Conservation (phyloP, 2,113 vertebrate species). For the Holacanthus passer region DNA sequence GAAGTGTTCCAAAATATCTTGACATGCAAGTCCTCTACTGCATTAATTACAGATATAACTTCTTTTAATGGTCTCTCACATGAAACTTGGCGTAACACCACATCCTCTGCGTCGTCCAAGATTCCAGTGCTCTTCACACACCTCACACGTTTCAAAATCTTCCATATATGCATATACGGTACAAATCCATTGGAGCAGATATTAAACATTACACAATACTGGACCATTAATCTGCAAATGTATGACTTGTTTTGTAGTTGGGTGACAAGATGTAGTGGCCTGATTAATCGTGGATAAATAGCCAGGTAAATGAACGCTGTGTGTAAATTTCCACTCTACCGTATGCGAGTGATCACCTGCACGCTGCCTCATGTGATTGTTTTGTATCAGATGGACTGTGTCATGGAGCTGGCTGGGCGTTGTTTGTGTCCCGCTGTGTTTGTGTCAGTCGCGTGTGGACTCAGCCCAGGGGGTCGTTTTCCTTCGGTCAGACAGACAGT, state of each 20-base stretch:
- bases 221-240: conserved; percentile 58
- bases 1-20: conserved; percentile 19
- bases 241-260: conserved; percentile 63
- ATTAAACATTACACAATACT: conserved; percentile 46
- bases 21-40: not conserved
- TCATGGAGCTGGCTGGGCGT: conserved; percentile 38
- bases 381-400: conserved; percentile 53
- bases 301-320: conserved; percentile 58
- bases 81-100: not conserved
- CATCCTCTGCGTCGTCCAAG: not conserved
- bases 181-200: conserved; percentile 39
- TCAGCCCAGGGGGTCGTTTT: conserved; percentile 64
- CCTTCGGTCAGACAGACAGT: conserved; percentile 67
- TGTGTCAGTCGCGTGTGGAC: conserved; percentile 38
- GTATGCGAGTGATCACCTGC: conserved; percentile 60
- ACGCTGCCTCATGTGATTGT: conserved; percentile 56
- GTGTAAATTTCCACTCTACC: conserved; percentile 63
- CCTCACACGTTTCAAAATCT: conserved; percentile 47
- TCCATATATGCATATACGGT: conserved; percentile 30
- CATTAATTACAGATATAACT: conserved; percentile 5
- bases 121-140: conserved; percentile 11
- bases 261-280: conserved; percentile 51
- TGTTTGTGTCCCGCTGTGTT: conserved; percentile 55
- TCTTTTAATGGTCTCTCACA: not conserved
- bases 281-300: conserved; percentile 73